Percentiles rank a stretch among this genome's conserved stretches.
phyloP scores from a whole-genome alignment of 1,140 invertebrate species.

The Drosophila seguyi region DNA sequence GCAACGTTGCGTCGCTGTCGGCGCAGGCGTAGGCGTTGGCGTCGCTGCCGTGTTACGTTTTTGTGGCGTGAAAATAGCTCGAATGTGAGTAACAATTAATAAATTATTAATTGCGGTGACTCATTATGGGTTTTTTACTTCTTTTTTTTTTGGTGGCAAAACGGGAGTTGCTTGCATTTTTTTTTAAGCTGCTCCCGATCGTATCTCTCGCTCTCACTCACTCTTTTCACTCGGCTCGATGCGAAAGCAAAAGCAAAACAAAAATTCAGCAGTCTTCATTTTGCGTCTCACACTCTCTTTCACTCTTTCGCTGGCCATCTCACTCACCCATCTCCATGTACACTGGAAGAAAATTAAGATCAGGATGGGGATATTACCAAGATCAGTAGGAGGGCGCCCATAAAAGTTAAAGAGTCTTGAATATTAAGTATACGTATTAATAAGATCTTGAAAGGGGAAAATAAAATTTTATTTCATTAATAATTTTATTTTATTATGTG shows the following conservation, averaged over 20 bases:
- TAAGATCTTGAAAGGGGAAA: too few species aligned
- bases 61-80: conserved; percentile 63
- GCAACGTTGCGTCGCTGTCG: conserved; percentile 24
- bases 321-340: conserved; percentile 1
- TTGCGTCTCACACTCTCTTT: conserved; percentile 21
- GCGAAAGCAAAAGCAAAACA: conserved; percentile 81
- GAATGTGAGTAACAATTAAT: conserved; percentile 77
- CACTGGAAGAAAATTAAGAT: neutral
- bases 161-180: neutral
- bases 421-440: neutral
- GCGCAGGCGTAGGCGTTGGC: conserved; percentile 24
- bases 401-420: neutral
- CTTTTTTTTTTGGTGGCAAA: neutral
- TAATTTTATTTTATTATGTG: too few species aligned
- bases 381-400: neutral
- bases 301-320: neutral
- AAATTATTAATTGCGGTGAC: conserved; percentile 63
- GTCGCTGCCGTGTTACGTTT: conserved; percentile 38
- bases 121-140: conserved; percentile 5
- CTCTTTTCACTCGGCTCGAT: conserved; percentile 72
- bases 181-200: conserved; percentile 29
- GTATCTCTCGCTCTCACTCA: conserved; percentile 17
- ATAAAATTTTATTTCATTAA: neutral
- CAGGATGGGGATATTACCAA: neutral
- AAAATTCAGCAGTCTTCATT: conserved; percentile 62